Evolutionary conservation across 2,888 invertebrate genomes (phyloP).

Genomic region (Scrobipalpa costella): DNA sequence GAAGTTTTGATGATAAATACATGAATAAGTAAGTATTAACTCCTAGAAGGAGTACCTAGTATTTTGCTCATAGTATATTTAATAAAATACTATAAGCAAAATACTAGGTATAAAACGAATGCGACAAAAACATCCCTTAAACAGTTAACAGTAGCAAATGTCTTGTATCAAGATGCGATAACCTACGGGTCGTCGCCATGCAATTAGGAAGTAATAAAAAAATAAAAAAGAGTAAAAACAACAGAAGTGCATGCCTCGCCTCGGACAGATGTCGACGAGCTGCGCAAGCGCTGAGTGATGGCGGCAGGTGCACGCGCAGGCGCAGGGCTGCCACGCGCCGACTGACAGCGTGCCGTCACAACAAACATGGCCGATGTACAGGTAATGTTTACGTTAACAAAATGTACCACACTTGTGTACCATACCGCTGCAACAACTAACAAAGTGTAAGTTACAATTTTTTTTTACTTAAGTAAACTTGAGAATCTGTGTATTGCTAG

Average conservation of each 20-base stretch:
- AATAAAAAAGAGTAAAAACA: constrained; percentile 43
- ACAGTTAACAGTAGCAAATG: constrained; percentile 23
- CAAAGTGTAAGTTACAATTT: no score
- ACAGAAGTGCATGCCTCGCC: constrained; percentile 59
- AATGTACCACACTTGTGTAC: no score
- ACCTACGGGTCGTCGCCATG: constrained; percentile 52
- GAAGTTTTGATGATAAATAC: no score
- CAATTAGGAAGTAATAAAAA: constrained; percentile 56
- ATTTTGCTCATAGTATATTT: no score
- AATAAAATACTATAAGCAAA: no score
- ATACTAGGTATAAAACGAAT: not conserved
- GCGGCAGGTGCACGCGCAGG: constrained; percentile 69
- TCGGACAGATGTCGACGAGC: constrained; percentile 68
- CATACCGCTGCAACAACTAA: no score
- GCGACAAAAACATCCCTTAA: not conserved
- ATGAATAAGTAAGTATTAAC: no score
- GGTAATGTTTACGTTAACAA: constrained; percentile 5
- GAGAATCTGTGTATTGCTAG: no score
- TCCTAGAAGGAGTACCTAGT: no score
- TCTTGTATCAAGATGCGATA: constrained; percentile 50
- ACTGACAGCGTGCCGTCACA: constrained; percentile 1
- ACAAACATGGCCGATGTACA: not conserved
- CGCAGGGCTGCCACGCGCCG: constrained; percentile 56
- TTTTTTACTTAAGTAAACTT: no score
- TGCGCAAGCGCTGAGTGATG: constrained; percentile 59